These are phyloP conservation scores for Galeopsomyia nigrocyanea DNA, from an alignment of 2,888 invertebrate species.

Conservation along the genomic window DNA sequence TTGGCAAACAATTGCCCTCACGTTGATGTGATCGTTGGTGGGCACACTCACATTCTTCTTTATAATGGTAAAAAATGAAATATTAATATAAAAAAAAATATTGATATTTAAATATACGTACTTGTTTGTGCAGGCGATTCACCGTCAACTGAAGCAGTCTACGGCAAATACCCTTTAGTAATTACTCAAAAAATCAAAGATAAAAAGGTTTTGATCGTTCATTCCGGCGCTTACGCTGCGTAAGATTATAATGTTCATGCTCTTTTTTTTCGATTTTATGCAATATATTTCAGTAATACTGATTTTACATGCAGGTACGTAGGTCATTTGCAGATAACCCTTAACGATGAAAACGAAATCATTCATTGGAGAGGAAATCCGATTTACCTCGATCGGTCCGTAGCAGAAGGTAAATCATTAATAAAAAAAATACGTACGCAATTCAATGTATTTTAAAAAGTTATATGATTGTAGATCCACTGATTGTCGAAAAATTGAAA, in stretches of 20 bases:
- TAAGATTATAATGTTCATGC: too few species aligned
- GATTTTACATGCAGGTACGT: slow-evolving; percentile 75
- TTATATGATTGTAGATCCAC: slow-evolving; percentile 70
- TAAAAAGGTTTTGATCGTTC: slow-evolving; percentile 77
- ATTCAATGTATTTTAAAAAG: too few species aligned
- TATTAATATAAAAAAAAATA: too few species aligned
- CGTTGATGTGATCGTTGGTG: slow-evolving; percentile 88
- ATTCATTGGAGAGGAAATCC: slow-evolving; percentile 79
- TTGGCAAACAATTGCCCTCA: slow-evolving; percentile 78
- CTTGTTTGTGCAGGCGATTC: slow-evolving; percentile 52
- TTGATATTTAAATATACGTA: background rate
- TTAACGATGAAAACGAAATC: slow-evolving; percentile 78
- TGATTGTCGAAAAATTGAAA: slow-evolving; percentile 73
- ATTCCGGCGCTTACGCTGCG: slow-evolving; percentile 80
- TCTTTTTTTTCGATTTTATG: too few species aligned
- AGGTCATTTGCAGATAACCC: slow-evolving; percentile 80
- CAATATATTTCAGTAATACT: background rate
- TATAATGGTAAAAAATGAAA: slow-evolving; percentile 16
- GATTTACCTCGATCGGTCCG: slow-evolving; percentile 75
- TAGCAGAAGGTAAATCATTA: slow-evolving; percentile 75
- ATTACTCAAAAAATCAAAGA: slow-evolving; percentile 73
- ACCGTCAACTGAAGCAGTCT: slow-evolving; percentile 63
- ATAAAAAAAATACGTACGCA: background rate
- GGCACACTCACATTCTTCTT: slow-evolving; percentile 85
- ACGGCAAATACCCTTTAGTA: slow-evolving; percentile 80